phyloP scores from a whole-genome alignment of 2,113 vertebrate genomes.

The Zapus hudsonius region DNA sequence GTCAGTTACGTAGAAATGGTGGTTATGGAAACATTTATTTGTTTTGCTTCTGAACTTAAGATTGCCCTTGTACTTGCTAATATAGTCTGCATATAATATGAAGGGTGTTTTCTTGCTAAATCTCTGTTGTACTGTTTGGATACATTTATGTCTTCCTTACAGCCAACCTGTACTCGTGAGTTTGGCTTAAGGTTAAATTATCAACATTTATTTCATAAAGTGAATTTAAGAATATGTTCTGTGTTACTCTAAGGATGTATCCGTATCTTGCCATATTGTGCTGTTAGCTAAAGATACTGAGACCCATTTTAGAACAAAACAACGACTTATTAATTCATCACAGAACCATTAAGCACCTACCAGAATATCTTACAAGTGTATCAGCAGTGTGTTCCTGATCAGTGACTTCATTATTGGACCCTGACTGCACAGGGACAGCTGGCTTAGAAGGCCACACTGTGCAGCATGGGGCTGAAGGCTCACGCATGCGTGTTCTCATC shows the following conservation, averaged over 20 bases:
- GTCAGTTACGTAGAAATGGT: constrained; percentile 66
- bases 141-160: constrained; percentile 57
- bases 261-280: constrained; percentile 69
- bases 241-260: constrained; percentile 64
- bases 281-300: constrained; percentile 62
- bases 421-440: constrained; percentile 37
- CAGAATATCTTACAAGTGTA: constrained; percentile 59
- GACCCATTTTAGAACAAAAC: constrained; percentile 53
- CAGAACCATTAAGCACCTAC: constrained; percentile 53
- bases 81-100: constrained; percentile 59
- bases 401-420: constrained; percentile 66
- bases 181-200: constrained; percentile 73
- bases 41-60: constrained; percentile 71
- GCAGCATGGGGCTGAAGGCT: constrained; percentile 41
- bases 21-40: constrained; percentile 69
- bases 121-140: constrained; percentile 54
- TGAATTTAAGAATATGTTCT: constrained; percentile 71
- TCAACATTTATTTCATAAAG: constrained; percentile 66
- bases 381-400: constrained; percentile 42
- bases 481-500: constrained; percentile 37
- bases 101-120: constrained; percentile 63
- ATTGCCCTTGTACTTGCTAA: constrained; percentile 50
- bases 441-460: constrained; percentile 3
- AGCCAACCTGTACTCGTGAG: constrained; percentile 49
- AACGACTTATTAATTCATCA: constrained; percentile 52